These are phyloP conservation scores for Neolamprologus sp. DNA, from an alignment of 2,113 vertebrate genomes.

Conservation along the genomic window DNA sequence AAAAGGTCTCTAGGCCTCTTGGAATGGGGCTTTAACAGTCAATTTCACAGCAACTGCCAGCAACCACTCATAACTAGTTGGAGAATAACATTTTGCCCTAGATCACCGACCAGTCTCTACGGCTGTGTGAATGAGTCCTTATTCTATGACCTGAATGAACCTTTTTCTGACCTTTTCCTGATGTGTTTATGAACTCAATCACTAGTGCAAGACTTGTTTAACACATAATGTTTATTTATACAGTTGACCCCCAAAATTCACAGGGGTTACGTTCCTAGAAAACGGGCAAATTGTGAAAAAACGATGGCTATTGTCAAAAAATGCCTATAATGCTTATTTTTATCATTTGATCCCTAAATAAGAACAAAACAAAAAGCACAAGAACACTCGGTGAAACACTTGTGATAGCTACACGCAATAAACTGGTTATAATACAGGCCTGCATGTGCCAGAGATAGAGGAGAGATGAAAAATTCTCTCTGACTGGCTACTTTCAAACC, in stretches of 20 bases:
- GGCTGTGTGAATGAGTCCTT: background rate
- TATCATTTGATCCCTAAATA: background rate
- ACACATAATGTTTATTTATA: background rate
- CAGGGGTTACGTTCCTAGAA: background rate
- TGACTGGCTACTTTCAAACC: background rate
- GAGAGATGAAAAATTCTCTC: background rate
- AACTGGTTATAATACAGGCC: background rate
- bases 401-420: background rate
- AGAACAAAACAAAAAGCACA: background rate
- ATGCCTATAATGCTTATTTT: background rate
- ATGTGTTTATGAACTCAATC: background rate
- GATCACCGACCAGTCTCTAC: background rate
- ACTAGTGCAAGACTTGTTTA: background rate
- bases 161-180: background rate
- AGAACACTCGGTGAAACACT: background rate
- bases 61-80: background rate
- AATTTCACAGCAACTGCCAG: background rate
- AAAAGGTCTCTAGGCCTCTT: background rate
- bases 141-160: background rate
- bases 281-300: background rate
- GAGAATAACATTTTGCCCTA: background rate
- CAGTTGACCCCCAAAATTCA: background rate
- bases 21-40: background rate
- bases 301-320: background rate
- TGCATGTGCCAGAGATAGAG: background rate